Conservation (phyloP, 92 coral and sea anemone species). For the Meandrina meandrites region DNA sequence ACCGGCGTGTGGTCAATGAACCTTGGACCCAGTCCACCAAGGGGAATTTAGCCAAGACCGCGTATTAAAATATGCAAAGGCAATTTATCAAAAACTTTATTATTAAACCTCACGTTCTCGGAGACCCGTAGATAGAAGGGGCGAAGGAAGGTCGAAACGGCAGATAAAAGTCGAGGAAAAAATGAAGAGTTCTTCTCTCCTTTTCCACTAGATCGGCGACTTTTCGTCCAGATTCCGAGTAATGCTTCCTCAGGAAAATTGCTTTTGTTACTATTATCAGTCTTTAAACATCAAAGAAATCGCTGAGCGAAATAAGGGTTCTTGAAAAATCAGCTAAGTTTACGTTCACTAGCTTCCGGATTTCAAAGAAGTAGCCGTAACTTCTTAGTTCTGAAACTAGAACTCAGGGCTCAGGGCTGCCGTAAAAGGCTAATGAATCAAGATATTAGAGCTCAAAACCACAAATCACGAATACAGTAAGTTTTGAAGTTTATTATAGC, state of each 20-base stretch:
- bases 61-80: background rate
- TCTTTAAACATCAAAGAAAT: too few species aligned
- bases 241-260: too few species aligned
- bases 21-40: background rate
- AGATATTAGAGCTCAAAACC: too few species aligned
- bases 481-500: slow-evolving; percentile 6
- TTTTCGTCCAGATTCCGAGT: background rate
- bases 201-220: background rate
- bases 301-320: too few species aligned
- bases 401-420: too few species aligned
- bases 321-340: too few species aligned
- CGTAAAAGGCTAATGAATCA: too few species aligned
- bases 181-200: background rate
- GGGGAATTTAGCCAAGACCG: background rate
- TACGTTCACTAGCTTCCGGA: too few species aligned
- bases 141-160: too few species aligned
- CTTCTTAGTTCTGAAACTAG: too few species aligned
- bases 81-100: background rate
- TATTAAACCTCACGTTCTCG: background rate
- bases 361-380: too few species aligned
- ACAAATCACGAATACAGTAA: background rate
- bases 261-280: too few species aligned
- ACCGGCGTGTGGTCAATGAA: background rate
- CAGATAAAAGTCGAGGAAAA: background rate
- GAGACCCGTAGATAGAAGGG: background rate